Conservation (phyloP, 2,797 vertebrate species). For the Stomatorhinus walkeri region DNA sequence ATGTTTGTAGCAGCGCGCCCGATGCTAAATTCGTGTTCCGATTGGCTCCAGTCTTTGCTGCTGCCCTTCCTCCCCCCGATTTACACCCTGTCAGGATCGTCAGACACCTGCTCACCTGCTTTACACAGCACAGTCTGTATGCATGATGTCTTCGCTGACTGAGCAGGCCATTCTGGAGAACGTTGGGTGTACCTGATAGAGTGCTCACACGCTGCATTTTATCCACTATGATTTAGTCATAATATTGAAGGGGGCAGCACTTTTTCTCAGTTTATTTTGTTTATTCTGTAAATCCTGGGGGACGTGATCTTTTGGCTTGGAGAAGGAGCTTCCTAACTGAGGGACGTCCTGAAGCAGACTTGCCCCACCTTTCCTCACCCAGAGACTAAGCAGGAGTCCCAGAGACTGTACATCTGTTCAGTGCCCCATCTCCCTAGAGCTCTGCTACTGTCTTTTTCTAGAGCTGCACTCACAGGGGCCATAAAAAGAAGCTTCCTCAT, state of each 20-base stretch:
- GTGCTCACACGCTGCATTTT: not conserved
- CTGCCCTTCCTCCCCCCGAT: not conserved
- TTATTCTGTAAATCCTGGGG: not conserved
- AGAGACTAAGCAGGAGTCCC: not conserved
- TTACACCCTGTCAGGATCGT: not conserved
- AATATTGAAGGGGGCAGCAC: not conserved
- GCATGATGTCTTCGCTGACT: not conserved
- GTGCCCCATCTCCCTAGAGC: not conserved
- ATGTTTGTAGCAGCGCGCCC: not conserved
- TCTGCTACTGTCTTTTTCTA: not conserved
- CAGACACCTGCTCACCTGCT: not conserved
- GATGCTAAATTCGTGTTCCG: not conserved
- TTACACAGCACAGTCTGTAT: not conserved
- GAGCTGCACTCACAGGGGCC: not conserved
- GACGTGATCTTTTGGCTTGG: not conserved
- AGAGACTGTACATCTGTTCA: not conserved
- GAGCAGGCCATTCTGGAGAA: not conserved
- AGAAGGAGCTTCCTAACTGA: not conserved
- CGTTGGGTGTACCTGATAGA: not conserved
- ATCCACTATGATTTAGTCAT: not conserved
- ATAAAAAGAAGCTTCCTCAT: not conserved
- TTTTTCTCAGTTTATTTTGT: not conserved
- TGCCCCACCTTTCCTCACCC: slow-evolving; percentile 15
- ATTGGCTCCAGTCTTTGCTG: not conserved
- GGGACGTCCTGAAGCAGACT: not conserved